Evolutionary conservation across 2,797 vertebrate species (phyloP).

Genomic region (Pagetopsis macropterus): DNA sequence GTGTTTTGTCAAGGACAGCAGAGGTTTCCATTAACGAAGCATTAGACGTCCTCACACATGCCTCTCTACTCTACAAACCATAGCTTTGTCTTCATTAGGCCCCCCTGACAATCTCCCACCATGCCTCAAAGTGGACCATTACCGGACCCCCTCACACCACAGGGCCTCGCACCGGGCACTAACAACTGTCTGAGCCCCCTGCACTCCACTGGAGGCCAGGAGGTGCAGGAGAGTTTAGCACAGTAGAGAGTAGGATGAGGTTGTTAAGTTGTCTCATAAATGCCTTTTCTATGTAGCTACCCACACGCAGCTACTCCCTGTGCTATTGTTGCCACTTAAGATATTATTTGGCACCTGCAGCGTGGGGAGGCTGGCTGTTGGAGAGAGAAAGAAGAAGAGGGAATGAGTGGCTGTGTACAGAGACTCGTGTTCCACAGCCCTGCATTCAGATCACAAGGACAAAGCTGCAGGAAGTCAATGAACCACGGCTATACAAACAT

Average conservation of each 20-base stretch:
- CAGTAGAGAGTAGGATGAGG: conserved; percentile 16
- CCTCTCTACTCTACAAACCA: conserved; percentile 28
- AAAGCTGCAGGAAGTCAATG: conserved; percentile 22
- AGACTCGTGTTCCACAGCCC: neutral
- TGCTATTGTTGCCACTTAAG: conserved; percentile 39
- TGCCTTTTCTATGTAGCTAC: conserved; percentile 37
- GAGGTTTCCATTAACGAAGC: conserved; percentile 45
- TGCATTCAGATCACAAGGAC: conserved; percentile 1
- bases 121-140: conserved; percentile 57
- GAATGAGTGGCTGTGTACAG: conserved; percentile 5
- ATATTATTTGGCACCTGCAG: conserved; percentile 32
- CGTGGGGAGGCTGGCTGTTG: conserved; percentile 4
- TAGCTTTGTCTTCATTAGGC: conserved; percentile 63
- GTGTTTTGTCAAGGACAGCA: conserved; percentile 51
- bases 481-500: neutral
- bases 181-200: conserved; percentile 34
- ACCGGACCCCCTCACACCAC: conserved; percentile 25
- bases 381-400: neutral
- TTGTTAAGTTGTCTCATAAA: conserved; percentile 54
- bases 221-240: conserved; percentile 35
- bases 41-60: conserved; percentile 30
- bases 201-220: conserved; percentile 29
- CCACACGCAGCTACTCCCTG: conserved; percentile 20
- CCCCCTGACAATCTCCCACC: conserved; percentile 56
- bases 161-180: conserved; percentile 36